Percentiles rank a stretch among this genome's conserved stretches.
phyloP scores from a whole-genome alignment of 2,113 vertebrate genomes.

The Trochalopteron elliotii region DNA sequence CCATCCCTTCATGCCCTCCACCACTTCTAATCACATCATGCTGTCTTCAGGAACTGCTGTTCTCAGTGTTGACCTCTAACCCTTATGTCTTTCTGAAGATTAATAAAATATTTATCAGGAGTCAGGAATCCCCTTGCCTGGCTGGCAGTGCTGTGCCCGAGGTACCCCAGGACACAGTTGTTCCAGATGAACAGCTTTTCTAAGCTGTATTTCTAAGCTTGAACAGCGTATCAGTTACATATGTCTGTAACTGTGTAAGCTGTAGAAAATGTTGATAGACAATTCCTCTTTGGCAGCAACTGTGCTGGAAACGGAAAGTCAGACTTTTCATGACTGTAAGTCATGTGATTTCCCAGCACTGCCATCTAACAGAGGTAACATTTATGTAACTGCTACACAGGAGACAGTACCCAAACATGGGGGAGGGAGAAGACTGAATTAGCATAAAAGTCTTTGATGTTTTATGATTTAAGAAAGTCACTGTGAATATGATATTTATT shows the following conservation, averaged over 20 bases:
- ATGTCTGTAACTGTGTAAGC: not conserved
- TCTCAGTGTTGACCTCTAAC: not conserved
- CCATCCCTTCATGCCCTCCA: not conserved
- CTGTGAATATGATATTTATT: not conserved
- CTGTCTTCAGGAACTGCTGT: not conserved
- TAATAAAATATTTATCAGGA: not conserved
- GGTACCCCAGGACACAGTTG: rapidly evolving
- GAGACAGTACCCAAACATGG: not conserved
- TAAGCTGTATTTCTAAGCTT: not conserved
- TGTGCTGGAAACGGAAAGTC: not conserved
- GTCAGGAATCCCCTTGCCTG: not conserved
- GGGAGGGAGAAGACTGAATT: not conserved
- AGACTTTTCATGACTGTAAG: not conserved
- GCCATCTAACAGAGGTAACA: not conserved
- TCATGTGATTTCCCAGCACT: not conserved
- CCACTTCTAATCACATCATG: not conserved
- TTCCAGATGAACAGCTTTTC: not conserved
- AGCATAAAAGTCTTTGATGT: not conserved
- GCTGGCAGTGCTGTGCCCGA: not conserved
- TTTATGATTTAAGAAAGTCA: not conserved
- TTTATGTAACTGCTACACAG: not conserved
- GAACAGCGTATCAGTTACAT: not conserved
- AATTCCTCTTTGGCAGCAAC: not conserved
- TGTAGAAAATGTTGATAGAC: not conserved
- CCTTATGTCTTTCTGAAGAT: not conserved